Percentiles rank a stretch among this genome's conserved stretches.
phyloP scores from a whole-genome alignment of 2,888 invertebrate species.

The Pristionchus fissidentatus region DNA sequence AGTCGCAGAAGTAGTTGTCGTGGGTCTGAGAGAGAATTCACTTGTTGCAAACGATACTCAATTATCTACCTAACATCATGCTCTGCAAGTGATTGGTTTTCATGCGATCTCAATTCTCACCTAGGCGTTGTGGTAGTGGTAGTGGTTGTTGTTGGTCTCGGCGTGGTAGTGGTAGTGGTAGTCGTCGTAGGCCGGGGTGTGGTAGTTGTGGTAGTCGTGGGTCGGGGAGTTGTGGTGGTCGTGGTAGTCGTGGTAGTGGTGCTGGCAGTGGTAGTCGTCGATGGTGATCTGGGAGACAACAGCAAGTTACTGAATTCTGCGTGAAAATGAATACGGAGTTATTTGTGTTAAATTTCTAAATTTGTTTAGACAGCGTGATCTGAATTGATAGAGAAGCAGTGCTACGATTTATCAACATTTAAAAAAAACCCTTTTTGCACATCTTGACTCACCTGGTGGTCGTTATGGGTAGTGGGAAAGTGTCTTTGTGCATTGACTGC shows the following conservation, averaged over 20 bases:
- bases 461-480: conserved; percentile 58
- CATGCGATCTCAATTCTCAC: too few species aligned
- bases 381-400: background rate
- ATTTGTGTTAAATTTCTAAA: background rate
- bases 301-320: conserved; percentile 50
- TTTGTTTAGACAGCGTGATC: background rate
- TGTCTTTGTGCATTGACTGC: conserved; percentile 55
- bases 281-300: too few species aligned
- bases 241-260: conserved; percentile 50
- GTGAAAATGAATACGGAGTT: conserved; percentile 49
- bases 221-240: conserved; percentile 11
- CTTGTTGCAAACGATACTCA: too few species aligned
- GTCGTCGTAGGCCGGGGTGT: conserved; percentile 49
- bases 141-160: conserved; percentile 47
- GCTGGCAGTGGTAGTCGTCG: conserved; percentile 50
- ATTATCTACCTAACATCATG: too few species aligned
- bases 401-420: background rate
- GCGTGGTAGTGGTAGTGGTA: conserved; percentile 40
- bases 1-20: conserved; percentile 50
- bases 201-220: conserved; percentile 50
- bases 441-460: conserved; percentile 43
- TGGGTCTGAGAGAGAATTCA: background rate
- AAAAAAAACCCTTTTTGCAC: too few species aligned
- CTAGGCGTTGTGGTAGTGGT: conserved; percentile 50
- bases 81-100: too few species aligned